phyloP scores from a whole-genome alignment of 1,140 invertebrate genomes.

The Chlorops oryzae region DNA sequence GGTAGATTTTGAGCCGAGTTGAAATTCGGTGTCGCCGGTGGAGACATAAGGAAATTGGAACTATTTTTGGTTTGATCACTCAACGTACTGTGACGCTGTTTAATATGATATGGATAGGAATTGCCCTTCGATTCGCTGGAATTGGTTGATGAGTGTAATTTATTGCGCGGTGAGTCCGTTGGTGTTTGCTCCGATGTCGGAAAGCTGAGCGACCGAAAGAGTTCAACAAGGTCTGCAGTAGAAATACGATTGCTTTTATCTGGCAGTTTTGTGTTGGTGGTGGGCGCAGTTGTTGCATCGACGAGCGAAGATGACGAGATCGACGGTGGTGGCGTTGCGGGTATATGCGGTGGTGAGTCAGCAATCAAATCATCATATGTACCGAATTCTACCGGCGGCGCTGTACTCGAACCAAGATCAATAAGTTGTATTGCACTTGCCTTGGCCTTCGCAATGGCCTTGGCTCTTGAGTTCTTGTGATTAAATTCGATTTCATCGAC shows the following conservation, averaged over 20 bases:
- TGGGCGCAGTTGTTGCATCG: constrained; percentile 7
- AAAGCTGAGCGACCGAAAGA: constrained; percentile 43
- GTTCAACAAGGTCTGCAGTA: constrained; percentile 38
- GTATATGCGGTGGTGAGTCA: constrained; percentile 35
- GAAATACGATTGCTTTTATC: constrained; percentile 34
- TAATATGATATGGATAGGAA: no score
- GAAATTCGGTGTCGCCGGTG: constrained; percentile 39
- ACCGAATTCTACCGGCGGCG: constrained; percentile 15
- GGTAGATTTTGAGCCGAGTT: constrained; percentile 16
- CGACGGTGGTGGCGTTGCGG: constrained; percentile 40
- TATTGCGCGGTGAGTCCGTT: background rate
- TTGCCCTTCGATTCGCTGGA: constrained; percentile 9
- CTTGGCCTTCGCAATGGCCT: constrained; percentile 10
- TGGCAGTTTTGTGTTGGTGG: constrained; percentile 21
- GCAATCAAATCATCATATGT: constrained; percentile 30
- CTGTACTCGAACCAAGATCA: constrained; percentile 24
- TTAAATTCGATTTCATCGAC: no score
- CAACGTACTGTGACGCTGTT: constrained; percentile 39
- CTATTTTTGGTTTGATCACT: constrained; percentile 35
- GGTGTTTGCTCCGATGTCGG: constrained; percentile 23
- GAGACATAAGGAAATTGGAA: constrained; percentile 38
- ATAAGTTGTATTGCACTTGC: constrained; percentile 30
- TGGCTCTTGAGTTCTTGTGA: constrained; percentile 12
- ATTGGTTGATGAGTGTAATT: constrained; percentile 6
- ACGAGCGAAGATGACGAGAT: constrained; percentile 28